Conservation (phyloP, 2,888 invertebrate genomes). For the Cremastinae sp. region DNA sequence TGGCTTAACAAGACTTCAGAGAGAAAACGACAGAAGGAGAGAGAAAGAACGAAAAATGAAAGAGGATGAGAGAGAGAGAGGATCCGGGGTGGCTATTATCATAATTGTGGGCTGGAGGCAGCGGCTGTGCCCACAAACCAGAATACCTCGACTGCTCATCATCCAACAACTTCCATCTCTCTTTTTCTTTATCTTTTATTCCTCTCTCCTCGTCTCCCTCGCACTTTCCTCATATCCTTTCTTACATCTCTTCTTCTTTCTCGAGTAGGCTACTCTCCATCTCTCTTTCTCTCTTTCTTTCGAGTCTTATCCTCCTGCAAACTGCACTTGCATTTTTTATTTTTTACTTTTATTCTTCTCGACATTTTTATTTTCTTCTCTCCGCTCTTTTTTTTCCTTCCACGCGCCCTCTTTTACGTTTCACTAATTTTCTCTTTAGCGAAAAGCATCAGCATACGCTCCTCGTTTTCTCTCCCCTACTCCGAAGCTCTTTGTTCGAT, state of each 20-base stretch:
- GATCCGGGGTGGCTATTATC: slow-evolving; percentile 78
- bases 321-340: slow-evolving; percentile 36
- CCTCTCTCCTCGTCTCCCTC: slow-evolving; percentile 35
- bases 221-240: no score
- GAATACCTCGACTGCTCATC: slow-evolving; percentile 77
- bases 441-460: slow-evolving; percentile 20
- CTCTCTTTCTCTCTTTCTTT: slow-evolving; percentile 46
- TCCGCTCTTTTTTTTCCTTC: slow-evolving; percentile 8
- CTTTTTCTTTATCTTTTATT: slow-evolving; percentile 20
- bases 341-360: slow-evolving; percentile 6
- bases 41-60: neutral
- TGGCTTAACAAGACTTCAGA: slow-evolving; percentile 77
- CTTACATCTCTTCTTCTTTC: no score
- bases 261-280: slow-evolving; percentile 40
- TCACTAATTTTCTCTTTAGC: slow-evolving; percentile 46
- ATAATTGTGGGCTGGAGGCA: slow-evolving; percentile 80
- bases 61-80: slow-evolving; percentile 52
- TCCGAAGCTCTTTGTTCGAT: neutral
- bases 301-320: slow-evolving; percentile 67
- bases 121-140: slow-evolving; percentile 80
- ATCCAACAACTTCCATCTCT: slow-evolving; percentile 69
- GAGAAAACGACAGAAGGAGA: slow-evolving; percentile 58
- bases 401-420: slow-evolving; percentile 44
- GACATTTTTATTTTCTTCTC: neutral
- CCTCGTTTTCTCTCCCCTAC: no score